Conservation (phyloP, 2,797 vertebrate species). For the Decapterus maruadsi region DNA sequence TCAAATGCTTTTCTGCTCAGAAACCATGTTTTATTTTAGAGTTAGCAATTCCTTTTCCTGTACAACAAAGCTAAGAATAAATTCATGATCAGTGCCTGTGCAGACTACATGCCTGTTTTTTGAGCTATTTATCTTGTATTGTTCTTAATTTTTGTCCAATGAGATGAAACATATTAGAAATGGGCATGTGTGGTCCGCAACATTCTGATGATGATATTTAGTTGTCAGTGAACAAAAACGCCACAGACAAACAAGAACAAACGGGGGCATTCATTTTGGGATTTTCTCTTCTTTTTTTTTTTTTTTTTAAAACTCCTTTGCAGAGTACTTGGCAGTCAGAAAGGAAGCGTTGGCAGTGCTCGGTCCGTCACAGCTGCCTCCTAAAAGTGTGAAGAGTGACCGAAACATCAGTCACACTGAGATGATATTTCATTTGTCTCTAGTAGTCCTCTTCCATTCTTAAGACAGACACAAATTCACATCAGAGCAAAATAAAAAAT, state of each 20-base stretch:
- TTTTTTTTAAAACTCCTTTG: background rate
- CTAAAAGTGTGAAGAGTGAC: constrained; percentile 45
- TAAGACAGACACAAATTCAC: constrained; percentile 41
- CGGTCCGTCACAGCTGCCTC: constrained; percentile 35
- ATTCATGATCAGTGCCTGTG: background rate
- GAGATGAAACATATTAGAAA: constrained; percentile 14
- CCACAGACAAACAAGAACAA: background rate
- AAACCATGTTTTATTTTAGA: constrained; percentile 7
- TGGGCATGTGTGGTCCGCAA: background rate
- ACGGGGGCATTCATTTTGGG: background rate
- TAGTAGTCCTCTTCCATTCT: constrained; percentile 37
- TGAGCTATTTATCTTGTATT: constrained; percentile 5
- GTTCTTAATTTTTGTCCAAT: background rate
- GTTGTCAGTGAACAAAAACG: background rate
- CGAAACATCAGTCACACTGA: constrained; percentile 47
- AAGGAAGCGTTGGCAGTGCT: constrained; percentile 42
- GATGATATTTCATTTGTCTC: constrained; percentile 51
- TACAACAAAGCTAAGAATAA: constrained; percentile 1
- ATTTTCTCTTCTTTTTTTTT: background rate
- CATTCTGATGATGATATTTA: constrained; percentile 4
- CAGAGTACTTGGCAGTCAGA: constrained; percentile 38
- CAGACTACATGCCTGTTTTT: constrained; percentile 3
- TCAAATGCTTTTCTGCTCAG: constrained; percentile 80
- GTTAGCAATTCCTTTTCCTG: background rate
- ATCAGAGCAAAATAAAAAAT: constrained; percentile 43